These are phyloP conservation scores for Callospermophilus lateralis DNA, from an alignment of 2,113 vertebrate genomes.

Conservation along the genomic window DNA sequence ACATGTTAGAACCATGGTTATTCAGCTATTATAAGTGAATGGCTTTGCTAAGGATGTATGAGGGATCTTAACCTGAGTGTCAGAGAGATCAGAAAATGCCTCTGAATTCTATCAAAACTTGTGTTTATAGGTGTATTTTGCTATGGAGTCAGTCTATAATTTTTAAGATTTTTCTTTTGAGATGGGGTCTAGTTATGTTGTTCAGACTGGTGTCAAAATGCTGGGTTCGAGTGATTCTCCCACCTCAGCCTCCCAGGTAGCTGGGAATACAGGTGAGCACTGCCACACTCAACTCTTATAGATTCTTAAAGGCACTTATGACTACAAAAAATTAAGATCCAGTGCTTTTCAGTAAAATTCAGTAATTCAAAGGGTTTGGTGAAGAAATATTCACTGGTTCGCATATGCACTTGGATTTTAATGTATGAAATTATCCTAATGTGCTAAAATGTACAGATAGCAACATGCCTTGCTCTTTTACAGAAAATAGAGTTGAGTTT, in stretches of 20 bases:
- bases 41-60: background rate
- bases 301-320: background rate
- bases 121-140: background rate
- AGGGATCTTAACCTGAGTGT: background rate
- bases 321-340: background rate
- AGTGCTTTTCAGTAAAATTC: background rate
- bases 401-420: background rate
- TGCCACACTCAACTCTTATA: background rate
- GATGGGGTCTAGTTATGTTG: background rate
- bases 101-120: background rate
- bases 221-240: background rate
- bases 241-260: background rate
- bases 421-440: background rate
- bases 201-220: background rate
- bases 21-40: background rate
- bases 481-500: background rate
- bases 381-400: background rate
- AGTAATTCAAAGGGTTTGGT: background rate
- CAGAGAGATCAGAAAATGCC: background rate
- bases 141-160: background rate
- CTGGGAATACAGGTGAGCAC: background rate
- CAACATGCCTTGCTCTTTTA: background rate
- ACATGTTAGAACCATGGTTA: background rate
- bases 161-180: background rate
- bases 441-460: background rate